Base-by-base conservation (phyloP, 2,797 vertebrate genomes). In the Protonibea diacanthus region DNA sequence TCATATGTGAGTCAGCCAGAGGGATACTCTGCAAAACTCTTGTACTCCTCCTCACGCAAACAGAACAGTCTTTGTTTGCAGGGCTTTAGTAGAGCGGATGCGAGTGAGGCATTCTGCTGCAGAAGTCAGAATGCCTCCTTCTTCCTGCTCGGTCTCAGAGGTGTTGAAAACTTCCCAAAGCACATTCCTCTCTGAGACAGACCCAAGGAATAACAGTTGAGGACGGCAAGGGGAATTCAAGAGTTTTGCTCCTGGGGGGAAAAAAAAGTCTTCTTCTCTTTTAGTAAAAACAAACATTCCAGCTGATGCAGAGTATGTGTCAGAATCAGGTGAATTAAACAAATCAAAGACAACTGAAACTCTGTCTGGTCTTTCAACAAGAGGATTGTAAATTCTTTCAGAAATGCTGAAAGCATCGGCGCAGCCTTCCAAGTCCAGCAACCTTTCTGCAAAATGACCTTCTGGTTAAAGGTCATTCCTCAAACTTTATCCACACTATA, bases 101-200 rank as follows among this genome's bases (percentile, higher is more conserved):
- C 72, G 56, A 91, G 70, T 1, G 76, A 79, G 81, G 77, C 86
- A 66, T 88, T 90, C 82, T 83, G 82, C 89, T 73, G 89, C 88
- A 80, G 56, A 64, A 89, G 82, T 84, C 82, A 69, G 84, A 89
- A 74, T 74, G 89, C 68, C 80, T 89, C 83, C 80, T 84, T 86
- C 91, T 94, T 94, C 93, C 93, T 94, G 93, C 88, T 78, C 27
- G 47, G 91, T 93, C 93, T 94, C 94, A 56, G 90, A 93, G 92
- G 93, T 93, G 92, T 88, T 89, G 90, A 92, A 87, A 88, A 89
- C 86, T 91, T 94, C 91, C 91, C 91, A 87, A 55, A 91, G 88
- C 85, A 87, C 92, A 93, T 94, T 94, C 91, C 93, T 78, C 71
- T 23, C 72, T 5, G 71, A 86, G 83, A 89, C 71, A 80, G 81